These are phyloP conservation scores for Rafetus swinhoei DNA, from an alignment of 2,113 vertebrate genomes.

Conservation along the genomic window DNA sequence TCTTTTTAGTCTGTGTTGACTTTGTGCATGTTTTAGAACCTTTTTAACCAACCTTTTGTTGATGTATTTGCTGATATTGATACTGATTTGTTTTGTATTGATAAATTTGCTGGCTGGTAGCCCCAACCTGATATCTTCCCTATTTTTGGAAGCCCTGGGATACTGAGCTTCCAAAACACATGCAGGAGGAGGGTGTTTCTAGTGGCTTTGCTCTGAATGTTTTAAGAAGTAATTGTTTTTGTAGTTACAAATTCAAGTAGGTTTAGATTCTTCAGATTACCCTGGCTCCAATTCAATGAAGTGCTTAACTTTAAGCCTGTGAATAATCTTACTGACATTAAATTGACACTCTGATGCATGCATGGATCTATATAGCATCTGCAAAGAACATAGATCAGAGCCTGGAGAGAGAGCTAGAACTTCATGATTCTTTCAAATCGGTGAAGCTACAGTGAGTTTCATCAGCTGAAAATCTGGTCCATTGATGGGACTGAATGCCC, in stretches of 20 bases:
- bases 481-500: neutral
- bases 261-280: neutral
- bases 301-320: neutral
- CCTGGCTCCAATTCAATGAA: neutral
- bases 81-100: neutral
- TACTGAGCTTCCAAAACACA: neutral
- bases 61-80: neutral
- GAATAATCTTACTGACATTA: neutral
- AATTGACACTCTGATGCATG: neutral
- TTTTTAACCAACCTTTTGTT: neutral
- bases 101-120: neutral
- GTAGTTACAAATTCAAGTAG: neutral
- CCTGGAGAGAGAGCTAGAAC: neutral
- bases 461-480: neutral
- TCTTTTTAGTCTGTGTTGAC: neutral
- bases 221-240: neutral
- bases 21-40: neutral
- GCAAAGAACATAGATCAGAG: neutral
- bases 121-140: neutral
- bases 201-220: neutral
- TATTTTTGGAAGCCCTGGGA: rapidly evolving
- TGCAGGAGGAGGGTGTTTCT: neutral
- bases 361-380: neutral
- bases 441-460: neutral
- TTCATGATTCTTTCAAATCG: neutral